Evolutionary conservation across 1,140 invertebrate species (phyloP).

Genomic region (Zophobas morio): DNA sequence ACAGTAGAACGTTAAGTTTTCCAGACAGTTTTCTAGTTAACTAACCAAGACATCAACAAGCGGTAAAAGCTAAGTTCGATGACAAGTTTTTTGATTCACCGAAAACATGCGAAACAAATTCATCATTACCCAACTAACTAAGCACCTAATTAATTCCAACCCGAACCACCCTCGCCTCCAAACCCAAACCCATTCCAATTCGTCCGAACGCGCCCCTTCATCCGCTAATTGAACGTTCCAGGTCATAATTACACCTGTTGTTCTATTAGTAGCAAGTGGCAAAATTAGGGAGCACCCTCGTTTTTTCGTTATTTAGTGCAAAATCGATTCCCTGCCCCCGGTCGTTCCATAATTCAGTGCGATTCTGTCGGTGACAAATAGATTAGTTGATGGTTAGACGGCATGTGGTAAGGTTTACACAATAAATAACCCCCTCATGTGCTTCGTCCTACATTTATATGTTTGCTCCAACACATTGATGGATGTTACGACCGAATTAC

Average conservation of each 20-base stretch:
- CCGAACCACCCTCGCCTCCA: neutral
- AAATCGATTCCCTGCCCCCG: neutral
- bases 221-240: neutral
- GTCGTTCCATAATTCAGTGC: neutral
- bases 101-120: no score
- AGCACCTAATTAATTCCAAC: neutral
- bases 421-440: slow-evolving; percentile 41
- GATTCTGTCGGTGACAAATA: slow-evolving; percentile 31
- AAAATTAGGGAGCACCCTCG: neutral
- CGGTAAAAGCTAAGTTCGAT: no score
- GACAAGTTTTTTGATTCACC: no score
- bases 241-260: slow-evolving; percentile 24
- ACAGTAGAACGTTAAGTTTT: no score
- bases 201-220: neutral
- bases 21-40: no score
- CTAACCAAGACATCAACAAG: no score
- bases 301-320: neutral
- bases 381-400: slow-evolving; percentile 26
- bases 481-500: slow-evolving; percentile 33
- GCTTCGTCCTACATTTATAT: slow-evolving; percentile 13
- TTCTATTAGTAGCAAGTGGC: neutral
- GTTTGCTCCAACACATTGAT: slow-evolving; percentile 22
- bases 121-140: no score
- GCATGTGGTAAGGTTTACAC: slow-evolving; percentile 44
- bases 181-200: neutral